These are phyloP conservation scores for Phaedon cochleariae DNA, from an alignment of 2,888 invertebrate genomes.

Conservation along the genomic window DNA sequence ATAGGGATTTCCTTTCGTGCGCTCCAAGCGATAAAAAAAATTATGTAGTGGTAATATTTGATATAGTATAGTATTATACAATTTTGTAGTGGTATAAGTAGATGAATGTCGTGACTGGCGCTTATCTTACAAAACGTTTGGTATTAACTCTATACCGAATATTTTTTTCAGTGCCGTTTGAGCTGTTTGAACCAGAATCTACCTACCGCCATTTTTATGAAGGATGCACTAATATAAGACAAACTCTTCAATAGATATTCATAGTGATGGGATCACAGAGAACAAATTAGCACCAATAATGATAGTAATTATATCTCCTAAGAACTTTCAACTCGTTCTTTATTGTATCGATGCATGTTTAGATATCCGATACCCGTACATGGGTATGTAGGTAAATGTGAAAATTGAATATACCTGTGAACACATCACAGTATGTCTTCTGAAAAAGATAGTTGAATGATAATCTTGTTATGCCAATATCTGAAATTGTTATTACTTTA, in stretches of 20 bases:
- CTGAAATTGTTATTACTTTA: slow-evolving; percentile 3
- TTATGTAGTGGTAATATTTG: too few species aligned
- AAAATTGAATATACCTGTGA: slow-evolving; percentile 14
- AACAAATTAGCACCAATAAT: neutral
- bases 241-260: neutral
- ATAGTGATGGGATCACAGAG: neutral
- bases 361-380: slow-evolving; percentile 10
- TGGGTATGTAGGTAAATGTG: slow-evolving; percentile 21
- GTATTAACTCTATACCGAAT: too few species aligned
- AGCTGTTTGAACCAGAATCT: too few species aligned
- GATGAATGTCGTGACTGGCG: too few species aligned
- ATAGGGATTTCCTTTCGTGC: too few species aligned
- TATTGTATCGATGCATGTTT: neutral
- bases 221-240: neutral
- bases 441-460: neutral
- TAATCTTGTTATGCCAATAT: neutral
- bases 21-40: too few species aligned
- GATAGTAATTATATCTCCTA: neutral
- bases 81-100: too few species aligned
- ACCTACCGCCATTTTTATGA: too few species aligned
- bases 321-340: neutral
- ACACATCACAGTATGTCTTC: slow-evolving; percentile 4
- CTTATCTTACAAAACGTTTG: too few species aligned
- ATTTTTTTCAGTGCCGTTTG: too few species aligned
- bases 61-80: too few species aligned